phyloP scores from a whole-genome alignment of 2,113 vertebrate genomes.

The Phycodurus eques region DNA sequence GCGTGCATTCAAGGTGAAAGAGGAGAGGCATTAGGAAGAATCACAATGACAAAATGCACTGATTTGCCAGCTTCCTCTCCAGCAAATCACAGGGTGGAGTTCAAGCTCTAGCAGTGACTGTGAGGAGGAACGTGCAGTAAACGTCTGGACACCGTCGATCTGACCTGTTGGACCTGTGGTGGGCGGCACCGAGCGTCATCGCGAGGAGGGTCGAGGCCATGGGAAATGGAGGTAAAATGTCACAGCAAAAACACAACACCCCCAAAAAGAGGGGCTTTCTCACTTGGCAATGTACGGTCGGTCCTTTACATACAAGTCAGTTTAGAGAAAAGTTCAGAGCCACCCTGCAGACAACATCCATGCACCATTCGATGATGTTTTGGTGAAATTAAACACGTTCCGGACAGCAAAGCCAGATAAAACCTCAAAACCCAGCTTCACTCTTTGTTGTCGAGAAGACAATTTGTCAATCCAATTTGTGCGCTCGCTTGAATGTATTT shows the following conservation, averaged over 20 bases:
- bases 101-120: slow-evolving; percentile 24
- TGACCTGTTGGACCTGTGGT: slow-evolving; percentile 74
- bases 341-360: neutral
- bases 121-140: slow-evolving; percentile 51
- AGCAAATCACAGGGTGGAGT: slow-evolving; percentile 7
- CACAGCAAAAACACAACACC: slow-evolving; percentile 27
- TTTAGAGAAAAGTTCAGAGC: neutral
- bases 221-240: slow-evolving; percentile 55
- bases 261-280: neutral
- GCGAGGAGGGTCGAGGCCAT: slow-evolving; percentile 52
- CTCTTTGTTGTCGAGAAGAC: neutral
- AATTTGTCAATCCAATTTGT: neutral
- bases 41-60: slow-evolving; percentile 11
- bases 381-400: slow-evolving; percentile 27
- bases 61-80: slow-evolving; percentile 25
- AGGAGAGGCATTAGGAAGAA: slow-evolving; percentile 26
- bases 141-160: slow-evolving; percentile 42
- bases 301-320: neutral
- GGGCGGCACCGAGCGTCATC: slow-evolving; percentile 48
- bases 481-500: neutral
- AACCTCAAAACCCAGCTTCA: slow-evolving; percentile 16
- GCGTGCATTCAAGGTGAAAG: slow-evolving; percentile 51
- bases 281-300: slow-evolving; percentile 25
- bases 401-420: slow-evolving; percentile 36
- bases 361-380: slow-evolving; percentile 23